phyloP scores from a whole-genome alignment of 2,888 invertebrate genomes.

The Macrosiphum euphorbiae region DNA sequence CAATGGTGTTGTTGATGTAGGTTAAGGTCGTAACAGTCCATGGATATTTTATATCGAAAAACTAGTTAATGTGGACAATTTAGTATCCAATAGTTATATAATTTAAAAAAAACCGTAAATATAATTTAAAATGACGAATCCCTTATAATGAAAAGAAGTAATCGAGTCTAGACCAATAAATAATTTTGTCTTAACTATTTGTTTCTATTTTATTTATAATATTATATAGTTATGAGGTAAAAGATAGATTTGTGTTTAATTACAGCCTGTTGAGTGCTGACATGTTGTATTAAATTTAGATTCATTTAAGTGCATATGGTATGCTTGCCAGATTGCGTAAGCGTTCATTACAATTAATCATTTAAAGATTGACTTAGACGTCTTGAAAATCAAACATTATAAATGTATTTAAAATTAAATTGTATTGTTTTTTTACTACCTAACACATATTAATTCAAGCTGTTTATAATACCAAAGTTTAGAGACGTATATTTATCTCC shows the following conservation, averaged over 20 bases:
- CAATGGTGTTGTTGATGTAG: constrained; percentile 48
- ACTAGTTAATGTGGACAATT: not conserved
- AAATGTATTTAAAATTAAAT: not conserved
- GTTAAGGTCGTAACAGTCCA: constrained; percentile 53
- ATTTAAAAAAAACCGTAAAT: not conserved
- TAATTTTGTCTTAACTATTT: not conserved
- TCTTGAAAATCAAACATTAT: constrained; percentile 6
- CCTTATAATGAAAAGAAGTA: not conserved
- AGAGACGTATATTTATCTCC: not conserved
- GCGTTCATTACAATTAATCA: constrained; percentile 16
- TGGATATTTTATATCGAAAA: constrained; percentile 46
- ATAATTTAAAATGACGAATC: not conserved
- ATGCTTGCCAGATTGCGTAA: constrained; percentile 24
- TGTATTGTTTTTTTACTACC: not conserved
- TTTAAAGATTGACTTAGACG: not conserved
- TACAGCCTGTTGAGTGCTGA: not conserved
- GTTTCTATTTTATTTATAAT: not conserved
- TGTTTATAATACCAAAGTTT: not conserved
- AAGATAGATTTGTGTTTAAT: constrained; percentile 17
- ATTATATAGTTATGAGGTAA: constrained; percentile 13
- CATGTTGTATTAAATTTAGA: constrained; percentile 40
- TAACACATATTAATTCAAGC: not conserved
- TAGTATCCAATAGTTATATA: not conserved
- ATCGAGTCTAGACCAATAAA: not conserved
- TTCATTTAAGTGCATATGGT: constrained; percentile 3